Conservation (phyloP, 2,797 vertebrate genomes). For the Yasuhikotakia modesta region DNA sequence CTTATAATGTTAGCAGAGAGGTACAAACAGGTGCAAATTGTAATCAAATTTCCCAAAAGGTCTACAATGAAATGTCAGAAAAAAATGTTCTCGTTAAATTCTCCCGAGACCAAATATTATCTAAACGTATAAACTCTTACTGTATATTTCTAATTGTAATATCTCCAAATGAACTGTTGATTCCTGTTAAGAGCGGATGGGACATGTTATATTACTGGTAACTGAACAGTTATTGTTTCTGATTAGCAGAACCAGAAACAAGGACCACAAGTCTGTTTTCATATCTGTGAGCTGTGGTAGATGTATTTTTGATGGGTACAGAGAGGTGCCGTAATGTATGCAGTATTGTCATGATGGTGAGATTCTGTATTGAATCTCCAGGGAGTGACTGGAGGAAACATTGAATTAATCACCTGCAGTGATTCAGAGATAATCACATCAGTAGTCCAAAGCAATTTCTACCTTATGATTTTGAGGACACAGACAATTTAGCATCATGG, state of each 20-base stretch:
- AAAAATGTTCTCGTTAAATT: too few relatives aligned
- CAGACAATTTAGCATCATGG: conserved; percentile 43
- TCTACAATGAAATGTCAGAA: not conserved
- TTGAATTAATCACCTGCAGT: conserved; percentile 49
- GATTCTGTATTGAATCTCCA: conserved; percentile 41
- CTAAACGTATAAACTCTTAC: too few relatives aligned
- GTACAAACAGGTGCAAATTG: not conserved
- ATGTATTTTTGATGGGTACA: conserved; percentile 49
- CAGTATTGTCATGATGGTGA: conserved; percentile 43
- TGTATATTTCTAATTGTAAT: too few relatives aligned
- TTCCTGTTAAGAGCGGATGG: not conserved
- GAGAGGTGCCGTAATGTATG: conserved; percentile 42
- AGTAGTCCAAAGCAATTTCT: conserved; percentile 37
- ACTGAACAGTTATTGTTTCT: conserved; percentile 9
- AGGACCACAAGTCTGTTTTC: conserved; percentile 30
- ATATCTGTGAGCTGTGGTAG: conserved; percentile 25
- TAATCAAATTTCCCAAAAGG: not conserved
- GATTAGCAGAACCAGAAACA: conserved; percentile 27
- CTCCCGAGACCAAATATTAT: too few relatives aligned
- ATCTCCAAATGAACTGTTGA: too few relatives aligned
- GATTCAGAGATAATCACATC: conserved; percentile 52
- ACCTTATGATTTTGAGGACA: conserved; percentile 42
- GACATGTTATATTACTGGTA: conserved; percentile 15
- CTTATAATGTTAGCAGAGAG: too few relatives aligned
- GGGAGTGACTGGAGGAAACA: conserved; percentile 50